Evolutionary conservation across 2,888 invertebrate species (phyloP).

Genomic region (Lepeophtheirus nordmannii): DNA sequence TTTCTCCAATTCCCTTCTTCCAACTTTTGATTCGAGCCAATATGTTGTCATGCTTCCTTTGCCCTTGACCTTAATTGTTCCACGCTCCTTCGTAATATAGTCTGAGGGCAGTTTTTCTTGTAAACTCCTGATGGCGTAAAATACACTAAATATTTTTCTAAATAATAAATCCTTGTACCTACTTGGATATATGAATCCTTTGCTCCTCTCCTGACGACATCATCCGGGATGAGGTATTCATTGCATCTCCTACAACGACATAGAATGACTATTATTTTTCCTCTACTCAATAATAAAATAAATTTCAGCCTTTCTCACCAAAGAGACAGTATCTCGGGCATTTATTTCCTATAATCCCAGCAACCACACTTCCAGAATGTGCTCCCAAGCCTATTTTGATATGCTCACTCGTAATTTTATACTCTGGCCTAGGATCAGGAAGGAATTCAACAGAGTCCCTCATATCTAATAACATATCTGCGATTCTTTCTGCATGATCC

Average conservation of each 20-base stretch:
- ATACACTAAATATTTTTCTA: background rate
- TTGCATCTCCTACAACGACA: conserved; percentile 22
- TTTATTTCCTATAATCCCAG: conserved; percentile 81
- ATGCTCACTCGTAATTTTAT: conserved; percentile 5
- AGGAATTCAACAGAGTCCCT: conserved; percentile 60
- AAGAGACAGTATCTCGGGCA: conserved; percentile 53
- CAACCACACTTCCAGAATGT: conserved; percentile 79
- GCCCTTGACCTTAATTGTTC: conserved; percentile 62
- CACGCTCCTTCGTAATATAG: conserved; percentile 57
- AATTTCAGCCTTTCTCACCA: conserved; percentile 23
- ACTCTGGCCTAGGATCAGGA: conserved; percentile 17
- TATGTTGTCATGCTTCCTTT: conserved; percentile 63
- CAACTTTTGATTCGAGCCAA: conserved; percentile 43
- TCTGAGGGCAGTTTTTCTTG: conserved; percentile 35
- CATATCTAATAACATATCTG: conserved; percentile 91
- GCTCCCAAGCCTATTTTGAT: conserved; percentile 47
- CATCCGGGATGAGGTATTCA: conserved; percentile 24
- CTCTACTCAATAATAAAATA: no score
- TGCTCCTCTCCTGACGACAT: conserved; percentile 24
- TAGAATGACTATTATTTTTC: background rate
- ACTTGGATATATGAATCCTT: conserved; percentile 20
- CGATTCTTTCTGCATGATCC: conserved; percentile 56
- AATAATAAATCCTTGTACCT: background rate
- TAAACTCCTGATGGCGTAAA: background rate
- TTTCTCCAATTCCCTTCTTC: background rate